Evolutionary conservation across 2,888 invertebrate genomes (phyloP).

Genomic region (Epiblema foenella): DNA sequence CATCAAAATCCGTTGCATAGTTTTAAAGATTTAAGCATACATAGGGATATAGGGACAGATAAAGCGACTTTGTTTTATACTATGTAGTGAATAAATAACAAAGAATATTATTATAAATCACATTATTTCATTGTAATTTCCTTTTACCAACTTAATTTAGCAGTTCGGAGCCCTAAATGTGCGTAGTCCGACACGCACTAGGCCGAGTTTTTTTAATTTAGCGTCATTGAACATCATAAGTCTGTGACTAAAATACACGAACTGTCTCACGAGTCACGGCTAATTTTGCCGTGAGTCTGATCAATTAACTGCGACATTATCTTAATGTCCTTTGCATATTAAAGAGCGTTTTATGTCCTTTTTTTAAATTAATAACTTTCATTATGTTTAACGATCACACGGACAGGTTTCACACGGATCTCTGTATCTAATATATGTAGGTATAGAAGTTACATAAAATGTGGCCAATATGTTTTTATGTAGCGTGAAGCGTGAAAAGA

Average conservation of each 20-base stretch:
- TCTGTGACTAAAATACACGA: neutral
- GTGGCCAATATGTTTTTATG: slow-evolving; percentile 7
- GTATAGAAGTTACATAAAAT: slow-evolving; percentile 27
- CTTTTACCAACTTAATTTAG: too few species aligned
- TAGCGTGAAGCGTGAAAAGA: neutral
- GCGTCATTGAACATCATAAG: too few species aligned
- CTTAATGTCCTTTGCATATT: slow-evolving; percentile 18
- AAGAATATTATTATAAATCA: too few species aligned
- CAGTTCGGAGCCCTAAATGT: too few species aligned
- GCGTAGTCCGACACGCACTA: too few species aligned
- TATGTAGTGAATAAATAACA: too few species aligned
- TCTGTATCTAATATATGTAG: slow-evolving; percentile 1
- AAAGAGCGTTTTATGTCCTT: slow-evolving; percentile 10
- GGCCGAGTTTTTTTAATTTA: too few species aligned
- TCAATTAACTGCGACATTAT: slow-evolving; percentile 19
- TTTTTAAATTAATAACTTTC: slow-evolving; percentile 18
- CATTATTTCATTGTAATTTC: too few species aligned
- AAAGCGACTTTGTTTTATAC: too few species aligned
- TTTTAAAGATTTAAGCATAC: too few species aligned
- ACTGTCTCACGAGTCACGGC: neutral
- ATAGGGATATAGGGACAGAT: too few species aligned
- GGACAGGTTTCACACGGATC: slow-evolving; percentile 2
- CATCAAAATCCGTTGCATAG: too few species aligned
- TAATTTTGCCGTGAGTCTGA: neutral
- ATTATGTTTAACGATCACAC: slow-evolving; percentile 4